Percentiles rank a stretch among this genome's conserved stretches.
phyloP scores from a whole-genome alignment of 2,113 vertebrate species.

The Melierax canorus region DNA sequence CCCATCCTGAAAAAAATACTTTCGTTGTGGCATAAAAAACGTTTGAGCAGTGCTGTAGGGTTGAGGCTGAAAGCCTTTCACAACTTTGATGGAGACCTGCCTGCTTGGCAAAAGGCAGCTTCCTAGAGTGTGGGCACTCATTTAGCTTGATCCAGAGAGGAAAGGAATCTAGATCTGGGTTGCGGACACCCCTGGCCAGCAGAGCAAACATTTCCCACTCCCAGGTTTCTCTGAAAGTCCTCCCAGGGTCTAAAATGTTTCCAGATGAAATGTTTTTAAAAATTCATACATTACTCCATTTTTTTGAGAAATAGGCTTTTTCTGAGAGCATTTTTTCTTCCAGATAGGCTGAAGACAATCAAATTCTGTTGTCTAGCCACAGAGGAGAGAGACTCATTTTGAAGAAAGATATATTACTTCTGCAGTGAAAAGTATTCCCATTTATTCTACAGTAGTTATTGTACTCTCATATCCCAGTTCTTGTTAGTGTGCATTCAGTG shows the following conservation, averaged over 20 bases:
- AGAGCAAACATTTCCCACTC: background rate
- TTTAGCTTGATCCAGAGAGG: background rate
- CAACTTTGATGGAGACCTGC: background rate
- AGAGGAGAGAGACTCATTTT: background rate
- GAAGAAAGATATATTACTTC: background rate
- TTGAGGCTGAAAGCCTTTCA: background rate
- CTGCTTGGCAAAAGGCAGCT: background rate
- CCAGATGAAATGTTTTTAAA: background rate
- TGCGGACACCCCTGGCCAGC: background rate
- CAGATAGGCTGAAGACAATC: background rate
- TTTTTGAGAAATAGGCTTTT: background rate
- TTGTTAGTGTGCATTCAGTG: conserved; percentile 27
- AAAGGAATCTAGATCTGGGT: background rate
- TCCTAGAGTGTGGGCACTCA: no score
- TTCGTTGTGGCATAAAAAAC: background rate
- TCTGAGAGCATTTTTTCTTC: background rate
- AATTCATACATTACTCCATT: background rate
- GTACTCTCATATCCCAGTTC: background rate
- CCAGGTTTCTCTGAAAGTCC: background rate
- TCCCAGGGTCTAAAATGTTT: background rate
- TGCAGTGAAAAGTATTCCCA: background rate
- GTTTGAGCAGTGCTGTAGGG: background rate
- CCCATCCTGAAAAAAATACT: background rate
- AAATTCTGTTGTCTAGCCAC: background rate
- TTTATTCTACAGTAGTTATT: conserved; percentile 24